Conservation (phyloP, 2,113 vertebrate genomes). For the Taurulus bubalis region DNA sequence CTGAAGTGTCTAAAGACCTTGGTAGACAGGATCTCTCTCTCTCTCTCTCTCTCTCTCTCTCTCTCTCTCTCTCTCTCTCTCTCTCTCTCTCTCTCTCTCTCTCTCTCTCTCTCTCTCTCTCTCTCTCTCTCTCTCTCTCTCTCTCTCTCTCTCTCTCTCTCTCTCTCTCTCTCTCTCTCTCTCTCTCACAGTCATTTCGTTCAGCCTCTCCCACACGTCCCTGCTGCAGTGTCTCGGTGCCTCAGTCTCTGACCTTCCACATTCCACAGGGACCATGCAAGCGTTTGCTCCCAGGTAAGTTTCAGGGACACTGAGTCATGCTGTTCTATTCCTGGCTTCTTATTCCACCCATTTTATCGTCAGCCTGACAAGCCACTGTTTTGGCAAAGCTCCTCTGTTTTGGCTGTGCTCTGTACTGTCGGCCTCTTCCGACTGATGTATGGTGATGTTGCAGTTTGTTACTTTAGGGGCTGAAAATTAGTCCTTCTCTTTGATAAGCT, state of each 20-base stretch:
- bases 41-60: no score
- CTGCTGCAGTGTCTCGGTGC: conserved; percentile 67
- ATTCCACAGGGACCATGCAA: conserved; percentile 76
- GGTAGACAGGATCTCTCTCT: conserved; percentile 40
- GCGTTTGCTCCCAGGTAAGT: conserved; percentile 80
- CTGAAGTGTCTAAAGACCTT: conserved; percentile 39
- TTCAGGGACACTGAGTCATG: conserved; percentile 27
- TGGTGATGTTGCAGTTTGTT: conserved; percentile 20
- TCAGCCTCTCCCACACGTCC: conserved; percentile 64
- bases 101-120: no score
- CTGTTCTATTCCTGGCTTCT: conserved; percentile 27
- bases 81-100: conserved; percentile 40
- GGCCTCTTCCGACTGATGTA: conserved; percentile 31
- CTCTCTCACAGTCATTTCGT: conserved; percentile 31
- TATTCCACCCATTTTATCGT: conserved; percentile 2
- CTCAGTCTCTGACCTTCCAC: conserved; percentile 67
- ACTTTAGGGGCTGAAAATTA: conserved; percentile 15
- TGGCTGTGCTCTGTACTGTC: conserved; percentile 25
- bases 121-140: conserved; percentile 45
- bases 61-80: conserved; percentile 28
- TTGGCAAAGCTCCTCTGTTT: conserved; percentile 9
- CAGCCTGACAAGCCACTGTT: neutral
- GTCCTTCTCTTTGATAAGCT: conserved; percentile 8
- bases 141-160: conserved; percentile 29
- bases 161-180: conserved; percentile 40